These are phyloP conservation scores for Monodelphis domestica DNA, from an alignment of 2,797 vertebrate species.

Conservation along the genomic window DNA sequence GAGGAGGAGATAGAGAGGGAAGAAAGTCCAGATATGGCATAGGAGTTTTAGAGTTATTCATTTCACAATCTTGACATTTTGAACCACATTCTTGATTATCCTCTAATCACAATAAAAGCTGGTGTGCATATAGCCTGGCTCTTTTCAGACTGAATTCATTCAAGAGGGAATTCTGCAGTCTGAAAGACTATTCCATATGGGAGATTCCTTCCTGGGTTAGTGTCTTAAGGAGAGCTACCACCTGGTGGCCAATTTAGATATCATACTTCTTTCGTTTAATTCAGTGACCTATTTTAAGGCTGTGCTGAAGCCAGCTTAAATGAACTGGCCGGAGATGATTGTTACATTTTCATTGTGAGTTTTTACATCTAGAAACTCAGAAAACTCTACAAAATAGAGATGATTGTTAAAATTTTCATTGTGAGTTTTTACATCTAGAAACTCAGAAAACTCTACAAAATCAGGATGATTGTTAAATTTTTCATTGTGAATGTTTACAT, in stretches of 20 bases:
- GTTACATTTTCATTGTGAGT: background rate
- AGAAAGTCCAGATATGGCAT: background rate
- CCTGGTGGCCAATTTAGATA: background rate
- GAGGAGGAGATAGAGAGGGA: background rate
- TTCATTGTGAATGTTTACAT: background rate
- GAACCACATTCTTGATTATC: background rate
- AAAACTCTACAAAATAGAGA: background rate
- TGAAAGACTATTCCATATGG: background rate
- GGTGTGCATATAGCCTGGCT: background rate
- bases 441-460: background rate
- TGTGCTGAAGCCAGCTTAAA: background rate
- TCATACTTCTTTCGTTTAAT: background rate
- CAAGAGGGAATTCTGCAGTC: background rate
- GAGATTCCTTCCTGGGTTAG: background rate
- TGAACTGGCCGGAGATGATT: background rate
- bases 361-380: background rate
- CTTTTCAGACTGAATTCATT: background rate
- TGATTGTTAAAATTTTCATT: background rate
- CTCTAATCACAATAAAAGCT: background rate
- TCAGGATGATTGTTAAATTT: background rate
- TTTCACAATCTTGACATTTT: background rate
- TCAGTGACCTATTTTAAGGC: background rate
- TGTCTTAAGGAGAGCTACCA: background rate
- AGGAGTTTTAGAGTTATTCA: background rate
- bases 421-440: background rate